Base-by-base conservation (phyloP, 35 echinoderm and acorn worm species). In the Ophiothrix spiculata region DNA sequence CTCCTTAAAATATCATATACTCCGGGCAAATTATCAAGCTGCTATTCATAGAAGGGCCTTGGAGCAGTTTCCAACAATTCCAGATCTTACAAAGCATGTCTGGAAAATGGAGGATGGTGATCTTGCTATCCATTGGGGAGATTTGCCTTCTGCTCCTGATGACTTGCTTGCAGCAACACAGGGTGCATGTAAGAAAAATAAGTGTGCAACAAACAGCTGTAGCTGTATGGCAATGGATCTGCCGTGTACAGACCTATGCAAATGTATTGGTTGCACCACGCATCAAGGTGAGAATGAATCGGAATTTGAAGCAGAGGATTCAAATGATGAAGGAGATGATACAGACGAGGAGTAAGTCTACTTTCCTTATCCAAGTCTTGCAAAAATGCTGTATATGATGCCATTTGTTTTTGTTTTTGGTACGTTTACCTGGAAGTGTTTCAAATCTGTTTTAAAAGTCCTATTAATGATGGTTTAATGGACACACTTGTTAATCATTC, bases 1-100 rank as follows among this genome's bases (percentile, higher is more conserved):
- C 38, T 78, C 89, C 12, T 40, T 91, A 33, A 12, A 34, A 3
- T 32, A 86, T 15, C 89, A 91, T 40, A 46, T 86, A 0, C 15
- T 37, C 21, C 64, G 83, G 42, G 83, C 83, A 39, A 91, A 86
- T 31, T 91, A 91, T 23, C 89, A 86, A 79, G 89, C 82, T 40
- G 83, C 64, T 29, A 83, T 90, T 35, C 73, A 83, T 15, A 75
- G 3, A 0, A 28, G 36, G 1, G 75, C 73, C 32, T 77, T 90
- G 1, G 36, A 75, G n/a, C 88, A 90, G 29, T 10, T 42, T 77
- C 63, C n/a, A 45, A 29, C 77, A 0, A 36, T 90, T 0, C 88
- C 88, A 33, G 75, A 33, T 33, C 88, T 69, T 23, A 23, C 31
- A 0, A 69, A 42, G 12, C 79, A 90, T 83, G 88, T 79, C 0